Conservation (phyloP, 2,888 invertebrate genomes). For the Protonemura montana region DNA sequence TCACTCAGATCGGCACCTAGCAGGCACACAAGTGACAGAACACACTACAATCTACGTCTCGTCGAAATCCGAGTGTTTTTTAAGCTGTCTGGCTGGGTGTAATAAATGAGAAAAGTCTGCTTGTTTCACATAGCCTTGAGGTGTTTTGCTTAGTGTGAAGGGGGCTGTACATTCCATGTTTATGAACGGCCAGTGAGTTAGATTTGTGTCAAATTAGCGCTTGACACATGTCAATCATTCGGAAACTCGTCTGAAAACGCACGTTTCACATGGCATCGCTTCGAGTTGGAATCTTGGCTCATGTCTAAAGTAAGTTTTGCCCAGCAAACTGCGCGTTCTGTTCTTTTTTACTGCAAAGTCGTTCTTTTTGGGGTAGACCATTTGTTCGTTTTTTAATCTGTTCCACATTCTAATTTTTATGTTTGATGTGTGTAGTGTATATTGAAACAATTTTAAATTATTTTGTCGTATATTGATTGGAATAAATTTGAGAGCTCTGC, state of each 20-base stretch:
- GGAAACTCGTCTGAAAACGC: constrained; percentile 21
- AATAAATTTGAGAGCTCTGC: not conserved
- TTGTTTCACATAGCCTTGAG: not conserved
- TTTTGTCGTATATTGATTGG: not conserved
- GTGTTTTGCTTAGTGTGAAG: constrained; percentile 12
- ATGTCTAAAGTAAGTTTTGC: constrained; percentile 3
- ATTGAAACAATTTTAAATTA: not conserved
- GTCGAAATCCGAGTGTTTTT: not conserved
- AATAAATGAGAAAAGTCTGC: constrained; percentile 5
- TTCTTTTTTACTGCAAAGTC: not conserved
- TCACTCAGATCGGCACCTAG: not conserved
- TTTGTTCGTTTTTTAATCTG: not conserved
- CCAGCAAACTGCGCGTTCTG: not conserved
- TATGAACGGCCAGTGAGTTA: constrained; percentile 12
- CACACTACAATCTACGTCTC: not conserved
- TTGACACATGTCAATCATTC: constrained; percentile 45
- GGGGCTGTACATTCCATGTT: constrained; percentile 12
- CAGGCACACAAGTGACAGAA: not conserved
- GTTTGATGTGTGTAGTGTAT: not conserved
- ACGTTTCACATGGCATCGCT: not conserved
- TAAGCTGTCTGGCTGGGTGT: not conserved
- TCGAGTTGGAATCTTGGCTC: not conserved
- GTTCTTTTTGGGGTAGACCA: constrained; percentile 5
- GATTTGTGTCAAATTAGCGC: constrained; percentile 12
- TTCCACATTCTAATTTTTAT: not conserved